Conservation (phyloP, 2,113 vertebrate species). For the Tenebrosternarchus preto region DNA sequence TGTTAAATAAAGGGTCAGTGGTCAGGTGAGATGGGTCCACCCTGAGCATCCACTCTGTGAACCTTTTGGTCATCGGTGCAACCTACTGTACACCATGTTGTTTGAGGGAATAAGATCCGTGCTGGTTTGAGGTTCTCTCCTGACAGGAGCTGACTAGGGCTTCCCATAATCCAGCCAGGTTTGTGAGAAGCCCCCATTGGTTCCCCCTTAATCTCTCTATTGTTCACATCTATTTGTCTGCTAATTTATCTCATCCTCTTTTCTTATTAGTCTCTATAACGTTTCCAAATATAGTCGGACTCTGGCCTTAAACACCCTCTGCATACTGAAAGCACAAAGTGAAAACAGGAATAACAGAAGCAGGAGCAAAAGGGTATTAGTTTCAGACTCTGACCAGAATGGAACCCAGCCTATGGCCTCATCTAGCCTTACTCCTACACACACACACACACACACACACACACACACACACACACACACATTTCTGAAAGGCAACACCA, state of each 20-base stretch:
- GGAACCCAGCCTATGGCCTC: constrained; percentile 19
- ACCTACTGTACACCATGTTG: constrained; percentile 1
- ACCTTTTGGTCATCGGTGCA: not conserved
- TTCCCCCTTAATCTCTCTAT: not conserved
- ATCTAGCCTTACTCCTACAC: not conserved
- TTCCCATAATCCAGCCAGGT: not conserved
- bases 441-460: constrained; percentile 33
- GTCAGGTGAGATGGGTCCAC: not conserved
- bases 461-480: constrained; percentile 38
- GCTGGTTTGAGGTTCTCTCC: not conserved
- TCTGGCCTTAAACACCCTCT: not conserved
- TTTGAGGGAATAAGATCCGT: not conserved
- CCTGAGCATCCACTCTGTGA: not conserved
- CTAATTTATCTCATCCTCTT: not conserved
- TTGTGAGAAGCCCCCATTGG: no score
- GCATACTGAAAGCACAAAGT: not conserved
- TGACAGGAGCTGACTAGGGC: not conserved
- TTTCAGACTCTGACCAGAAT: constrained; percentile 30
- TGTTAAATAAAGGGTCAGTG: not conserved
- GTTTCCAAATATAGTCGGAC: not conserved
- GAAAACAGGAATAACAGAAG: not conserved
- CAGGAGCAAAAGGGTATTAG: constrained; percentile 14
- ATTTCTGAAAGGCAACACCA: constrained; percentile 67
- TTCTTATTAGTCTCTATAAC: not conserved
- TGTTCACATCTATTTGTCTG: not conserved